These are phyloP conservation scores for Danaus melanippus DNA, from an alignment of 1,140 invertebrate genomes.

Conservation along the genomic window DNA sequence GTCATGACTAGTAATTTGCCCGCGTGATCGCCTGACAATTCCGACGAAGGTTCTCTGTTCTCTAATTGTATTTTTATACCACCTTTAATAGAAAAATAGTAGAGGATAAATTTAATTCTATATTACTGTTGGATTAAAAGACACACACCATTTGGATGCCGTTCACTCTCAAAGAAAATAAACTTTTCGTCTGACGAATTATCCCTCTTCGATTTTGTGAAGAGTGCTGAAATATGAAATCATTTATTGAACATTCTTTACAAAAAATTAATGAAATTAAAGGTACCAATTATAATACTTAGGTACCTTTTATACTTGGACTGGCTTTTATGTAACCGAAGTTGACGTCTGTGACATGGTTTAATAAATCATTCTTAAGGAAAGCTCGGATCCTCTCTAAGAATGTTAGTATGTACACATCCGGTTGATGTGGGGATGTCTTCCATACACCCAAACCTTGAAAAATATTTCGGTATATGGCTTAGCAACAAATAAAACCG, in stretches of 20 bases:
- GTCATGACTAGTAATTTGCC: conserved; percentile 75
- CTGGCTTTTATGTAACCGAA: conserved; percentile 44
- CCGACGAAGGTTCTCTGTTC: conserved; percentile 54
- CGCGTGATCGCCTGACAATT: conserved; percentile 46
- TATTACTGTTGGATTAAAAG: background rate
- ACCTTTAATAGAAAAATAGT: conserved; percentile 24
- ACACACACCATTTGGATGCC: conserved; percentile 45
- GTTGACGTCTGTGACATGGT: conserved; percentile 51
- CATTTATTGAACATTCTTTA: conserved; percentile 10
- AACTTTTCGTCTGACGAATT: conserved; percentile 25
- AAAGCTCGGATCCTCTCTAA: conserved; percentile 37
- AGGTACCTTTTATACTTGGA: conserved; percentile 6
- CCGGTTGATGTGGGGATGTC: conserved; percentile 46
- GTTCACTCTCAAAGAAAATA: conserved; percentile 51
- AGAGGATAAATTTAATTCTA: background rate
- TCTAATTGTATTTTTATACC: conserved; percentile 65
- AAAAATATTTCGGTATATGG: background rate
- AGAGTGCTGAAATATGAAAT: conserved; percentile 32
- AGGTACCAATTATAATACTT: too few species aligned
- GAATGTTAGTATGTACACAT: conserved; percentile 54
- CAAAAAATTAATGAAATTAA: conserved; percentile 2
- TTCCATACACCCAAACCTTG: conserved; percentile 66
- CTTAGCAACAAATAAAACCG: too few species aligned
- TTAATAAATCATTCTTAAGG: conserved; percentile 24
- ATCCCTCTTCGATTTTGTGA: conserved; percentile 26